Evolutionary conservation across 1,140 invertebrate species (phyloP), one percentile per base, ranked within the genome.

Genomic region (Atta cephalotes): DNA sequence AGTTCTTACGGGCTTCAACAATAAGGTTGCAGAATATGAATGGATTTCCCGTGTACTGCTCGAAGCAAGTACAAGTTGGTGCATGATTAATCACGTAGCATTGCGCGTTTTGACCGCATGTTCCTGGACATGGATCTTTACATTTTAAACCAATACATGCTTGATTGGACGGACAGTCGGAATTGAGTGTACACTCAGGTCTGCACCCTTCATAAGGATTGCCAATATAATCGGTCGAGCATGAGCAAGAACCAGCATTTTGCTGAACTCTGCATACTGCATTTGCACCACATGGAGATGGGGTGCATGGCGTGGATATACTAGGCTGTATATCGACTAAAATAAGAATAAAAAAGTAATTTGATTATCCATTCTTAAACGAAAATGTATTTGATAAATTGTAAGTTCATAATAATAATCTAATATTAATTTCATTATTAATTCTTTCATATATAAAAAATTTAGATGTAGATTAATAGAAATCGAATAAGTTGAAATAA

Each of bases 71-170:
- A 84, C 96, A 96, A n/a, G 94, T 93, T 3, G 95, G 95, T 28
- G 92, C 93, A 65, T 96, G 95, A 87, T 94, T 95, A 5, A 95
- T 92, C 5, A 95, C 94, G 62, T 90, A 90, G 70, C 95, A 95
- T 9, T 92, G 85, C 0, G 94, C 95, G 91, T 93, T 94, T 0
- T 88, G 14, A 2, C 95, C 95, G 62, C 95, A 95, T n/a, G 96
- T 96, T 81, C 96, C 97, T 85, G 95, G 94, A 89, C 97, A 97
- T 60, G 97, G 97, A 94, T 97, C 97, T 39, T 96, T 95, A 91
- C 97, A 98, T 93, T 96, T 97, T 89, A 97, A 95, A 94, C 96
- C 97, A 88, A 97, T 96, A 91, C 97, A 98, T n/a, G 97, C 97
- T 82, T 96, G 95, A 88, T 97, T 96, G 85, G 95, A 95, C 21